Conservation (phyloP, 2,888 invertebrate species). For the Cepaea hortensis region DNA sequence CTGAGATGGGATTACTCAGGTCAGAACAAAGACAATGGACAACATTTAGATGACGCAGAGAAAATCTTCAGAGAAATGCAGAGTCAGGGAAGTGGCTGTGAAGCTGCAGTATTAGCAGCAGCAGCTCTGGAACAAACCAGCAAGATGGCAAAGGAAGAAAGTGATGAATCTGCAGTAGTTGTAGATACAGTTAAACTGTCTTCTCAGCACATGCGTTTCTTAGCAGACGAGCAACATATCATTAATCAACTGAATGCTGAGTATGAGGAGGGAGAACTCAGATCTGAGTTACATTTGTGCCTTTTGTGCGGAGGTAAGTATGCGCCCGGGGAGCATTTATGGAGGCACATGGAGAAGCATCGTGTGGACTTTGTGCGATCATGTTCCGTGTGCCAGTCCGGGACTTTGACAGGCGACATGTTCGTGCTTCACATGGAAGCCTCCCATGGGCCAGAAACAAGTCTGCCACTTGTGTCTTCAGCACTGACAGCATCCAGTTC, state of each 20-base stretch:
- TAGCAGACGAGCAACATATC: conserved; percentile 44
- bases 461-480: conserved; percentile 39
- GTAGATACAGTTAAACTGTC: conserved; percentile 41
- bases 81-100: conserved; percentile 30
- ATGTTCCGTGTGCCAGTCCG: conserved; percentile 49
- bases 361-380: conserved; percentile 47
- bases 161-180: conserved; percentile 20
- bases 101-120: conserved; percentile 38
- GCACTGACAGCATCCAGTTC: background rate
- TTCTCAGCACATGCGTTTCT: conserved; percentile 36
- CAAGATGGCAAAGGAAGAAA: conserved; percentile 29
- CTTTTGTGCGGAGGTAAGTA: conserved; percentile 47
- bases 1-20: conserved; percentile 47
- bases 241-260: conserved; percentile 24
- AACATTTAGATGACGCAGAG: conserved; percentile 33
- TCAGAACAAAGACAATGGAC: conserved; percentile 33
- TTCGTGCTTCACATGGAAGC: conserved; percentile 49
- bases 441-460: conserved; percentile 48
- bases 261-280: conserved; percentile 50
- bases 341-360: conserved; percentile 49
- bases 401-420: conserved; percentile 49
- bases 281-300: conserved; percentile 44
- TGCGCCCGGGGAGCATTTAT: conserved; percentile 33
- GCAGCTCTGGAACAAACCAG: conserved; percentile 41
- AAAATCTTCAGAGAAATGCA: conserved; percentile 41